phyloP scores from a whole-genome alignment of 2,888 invertebrate species.

The Allolobophora icterica region DNA sequence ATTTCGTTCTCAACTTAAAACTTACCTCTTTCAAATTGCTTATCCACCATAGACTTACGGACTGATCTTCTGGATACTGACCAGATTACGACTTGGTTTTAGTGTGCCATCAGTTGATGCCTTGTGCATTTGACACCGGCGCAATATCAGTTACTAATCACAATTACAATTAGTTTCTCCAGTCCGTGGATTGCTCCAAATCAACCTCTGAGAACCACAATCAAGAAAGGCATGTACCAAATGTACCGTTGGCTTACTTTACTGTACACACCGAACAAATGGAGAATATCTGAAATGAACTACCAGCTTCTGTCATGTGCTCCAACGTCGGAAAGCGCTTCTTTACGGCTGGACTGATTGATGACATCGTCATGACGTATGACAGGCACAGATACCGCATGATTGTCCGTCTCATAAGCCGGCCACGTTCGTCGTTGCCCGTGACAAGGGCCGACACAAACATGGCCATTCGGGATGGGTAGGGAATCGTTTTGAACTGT shows the following conservation, averaged over 20 bases:
- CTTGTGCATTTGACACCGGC: no score
- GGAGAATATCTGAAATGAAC: background rate
- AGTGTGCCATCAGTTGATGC: no score
- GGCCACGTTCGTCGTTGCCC: conserved; percentile 69
- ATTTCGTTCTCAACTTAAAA: no score
- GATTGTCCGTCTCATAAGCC: conserved; percentile 72
- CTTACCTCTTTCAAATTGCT: no score
- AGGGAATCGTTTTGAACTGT: conserved; percentile 75
- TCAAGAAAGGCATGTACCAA: background rate
- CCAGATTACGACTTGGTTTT: no score
- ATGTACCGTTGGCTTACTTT: background rate
- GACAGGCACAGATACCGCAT: conserved; percentile 70
- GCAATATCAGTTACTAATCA: no score
- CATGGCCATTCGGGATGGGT: conserved; percentile 74
- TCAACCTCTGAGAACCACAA: background rate
- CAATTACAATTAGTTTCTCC: no score
- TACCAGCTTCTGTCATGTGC: conserved; percentile 67
- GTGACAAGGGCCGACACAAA: conserved; percentile 76
- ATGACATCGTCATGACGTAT: conserved; percentile 70
- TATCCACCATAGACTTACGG: no score
- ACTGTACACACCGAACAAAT: background rate
- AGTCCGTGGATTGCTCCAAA: background rate
- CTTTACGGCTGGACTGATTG: conserved; percentile 73
- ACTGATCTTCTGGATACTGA: no score
- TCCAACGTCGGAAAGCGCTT: conserved; percentile 68